phyloP scores from a whole-genome alignment of 2,888 invertebrate species.

The Leptodirus hochenwartii region DNA sequence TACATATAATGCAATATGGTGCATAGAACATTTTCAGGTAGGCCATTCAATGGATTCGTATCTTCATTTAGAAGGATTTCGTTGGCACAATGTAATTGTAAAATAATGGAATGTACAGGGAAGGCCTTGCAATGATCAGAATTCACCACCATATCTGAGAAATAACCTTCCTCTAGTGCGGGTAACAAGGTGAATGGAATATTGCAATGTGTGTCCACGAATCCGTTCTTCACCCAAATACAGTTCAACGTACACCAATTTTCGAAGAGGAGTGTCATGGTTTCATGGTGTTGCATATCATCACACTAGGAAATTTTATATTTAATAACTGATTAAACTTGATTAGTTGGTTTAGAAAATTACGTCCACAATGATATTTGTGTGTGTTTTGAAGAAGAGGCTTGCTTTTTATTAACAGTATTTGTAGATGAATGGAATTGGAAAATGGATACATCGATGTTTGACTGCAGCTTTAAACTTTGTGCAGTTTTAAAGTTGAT shows the following conservation, averaged over 20 bases:
- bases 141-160: constrained; percentile 37
- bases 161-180: constrained; percentile 45
- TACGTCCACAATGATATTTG: too few relatives aligned
- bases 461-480: too few relatives aligned
- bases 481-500: too few relatives aligned
- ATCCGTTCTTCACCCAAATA: constrained; percentile 32
- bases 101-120: constrained; percentile 38
- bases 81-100: constrained; percentile 33
- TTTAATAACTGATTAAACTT: constrained; percentile 2
- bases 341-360: too few relatives aligned
- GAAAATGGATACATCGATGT: too few relatives aligned
- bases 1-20: constrained; percentile 44
- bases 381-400: too few relatives aligned
- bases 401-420: too few relatives aligned
- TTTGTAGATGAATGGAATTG: too few relatives aligned
- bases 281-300: constrained; percentile 31
- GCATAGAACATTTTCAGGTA: constrained; percentile 40
- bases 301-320: constrained; percentile 24
- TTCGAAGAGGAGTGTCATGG: constrained; percentile 37
- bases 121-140: too few relatives aligned
- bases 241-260: constrained; percentile 44
- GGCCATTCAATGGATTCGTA: constrained; percentile 34
- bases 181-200: constrained; percentile 42
- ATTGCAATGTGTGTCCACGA: constrained; percentile 28
- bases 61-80: constrained; percentile 35